These are phyloP conservation scores for Ariolimax columbianus DNA, from an alignment of 2,888 invertebrate genomes.

Conservation along the genomic window DNA sequence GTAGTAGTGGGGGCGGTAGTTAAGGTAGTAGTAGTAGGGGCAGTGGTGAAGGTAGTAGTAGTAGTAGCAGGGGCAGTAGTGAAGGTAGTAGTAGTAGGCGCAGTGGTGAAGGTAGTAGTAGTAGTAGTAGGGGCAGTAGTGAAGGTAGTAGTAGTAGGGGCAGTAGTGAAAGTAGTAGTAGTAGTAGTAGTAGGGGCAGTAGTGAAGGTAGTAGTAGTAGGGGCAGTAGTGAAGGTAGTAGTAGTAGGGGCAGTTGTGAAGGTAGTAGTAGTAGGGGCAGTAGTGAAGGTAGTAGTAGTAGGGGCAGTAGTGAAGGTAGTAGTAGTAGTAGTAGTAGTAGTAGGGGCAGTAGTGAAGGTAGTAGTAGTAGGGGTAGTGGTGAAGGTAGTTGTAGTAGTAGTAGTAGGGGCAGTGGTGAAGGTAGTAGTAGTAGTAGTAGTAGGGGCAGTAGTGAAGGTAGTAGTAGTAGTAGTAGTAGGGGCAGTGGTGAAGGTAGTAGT, in stretches of 20 bases:
- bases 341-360: neutral
- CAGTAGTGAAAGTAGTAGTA: conserved; percentile 37
- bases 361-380: neutral
- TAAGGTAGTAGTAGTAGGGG: conserved; percentile 16
- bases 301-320: conserved; percentile 28
- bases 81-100: conserved; percentile 16
- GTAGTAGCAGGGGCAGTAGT: neutral
- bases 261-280: conserved; percentile 35
- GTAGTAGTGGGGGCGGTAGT: neutral
- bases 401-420: neutral
- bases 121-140: conserved; percentile 34
- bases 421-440: conserved; percentile 8
- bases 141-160: conserved; percentile 21
- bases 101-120: conserved; percentile 21
- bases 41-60: conserved; percentile 13
- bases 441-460: neutral
- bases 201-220: conserved; percentile 35
- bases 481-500: neutral
- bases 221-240: conserved; percentile 1
- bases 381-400: neutral
- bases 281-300: conserved; percentile 30
- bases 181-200: conserved; percentile 26
- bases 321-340: conserved; percentile 36
- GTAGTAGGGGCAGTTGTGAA: conserved; percentile 37
- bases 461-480: neutral